Percentiles rank a stretch among this genome's conserved stretches.
phyloP scores from a whole-genome alignment of 2,888 invertebrate species.

The Apodemia hepburni region DNA sequence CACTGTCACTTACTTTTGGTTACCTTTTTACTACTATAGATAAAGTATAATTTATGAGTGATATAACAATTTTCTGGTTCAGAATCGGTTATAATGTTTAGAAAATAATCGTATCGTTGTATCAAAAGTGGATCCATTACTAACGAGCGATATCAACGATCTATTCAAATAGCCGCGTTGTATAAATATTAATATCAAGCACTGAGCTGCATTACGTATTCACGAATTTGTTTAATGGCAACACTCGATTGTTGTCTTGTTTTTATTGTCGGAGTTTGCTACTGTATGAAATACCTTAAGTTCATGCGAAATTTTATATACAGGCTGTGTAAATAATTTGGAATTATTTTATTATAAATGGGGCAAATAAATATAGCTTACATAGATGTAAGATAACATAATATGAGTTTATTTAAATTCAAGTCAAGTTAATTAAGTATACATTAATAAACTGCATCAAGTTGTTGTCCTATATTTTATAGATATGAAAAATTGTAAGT shows the following conservation, averaged over 20 bases:
- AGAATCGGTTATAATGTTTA: slow-evolving; percentile 10
- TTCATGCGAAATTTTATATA: slow-evolving; percentile 51
- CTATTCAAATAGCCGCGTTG: slow-evolving; percentile 59
- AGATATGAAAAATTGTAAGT: too few species aligned
- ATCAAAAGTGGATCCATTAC: slow-evolving; percentile 27
- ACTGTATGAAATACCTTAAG: slow-evolving; percentile 50
- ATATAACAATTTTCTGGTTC: too few species aligned
- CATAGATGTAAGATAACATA: too few species aligned
- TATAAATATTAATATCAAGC: slow-evolving; percentile 71
- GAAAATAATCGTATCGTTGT: slow-evolving; percentile 26
- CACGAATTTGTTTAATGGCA: slow-evolving; percentile 72
- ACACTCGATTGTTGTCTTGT: slow-evolving; percentile 59
- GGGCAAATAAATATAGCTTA: too few species aligned
- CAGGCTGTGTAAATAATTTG: slow-evolving; percentile 47
- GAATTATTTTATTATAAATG: not conserved
- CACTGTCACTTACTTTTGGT: too few species aligned
- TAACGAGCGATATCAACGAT: slow-evolving; percentile 58
- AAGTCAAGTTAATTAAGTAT: too few species aligned
- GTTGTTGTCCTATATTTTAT: too few species aligned
- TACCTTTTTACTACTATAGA: too few species aligned
- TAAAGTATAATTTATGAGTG: not conserved
- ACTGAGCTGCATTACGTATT: slow-evolving; percentile 62
- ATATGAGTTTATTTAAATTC: too few species aligned
- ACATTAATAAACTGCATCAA: too few species aligned
- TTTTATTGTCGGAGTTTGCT: slow-evolving; percentile 51